phyloP scores from a whole-genome alignment of 2,888 invertebrate species.

The Trachelus stipa region DNA sequence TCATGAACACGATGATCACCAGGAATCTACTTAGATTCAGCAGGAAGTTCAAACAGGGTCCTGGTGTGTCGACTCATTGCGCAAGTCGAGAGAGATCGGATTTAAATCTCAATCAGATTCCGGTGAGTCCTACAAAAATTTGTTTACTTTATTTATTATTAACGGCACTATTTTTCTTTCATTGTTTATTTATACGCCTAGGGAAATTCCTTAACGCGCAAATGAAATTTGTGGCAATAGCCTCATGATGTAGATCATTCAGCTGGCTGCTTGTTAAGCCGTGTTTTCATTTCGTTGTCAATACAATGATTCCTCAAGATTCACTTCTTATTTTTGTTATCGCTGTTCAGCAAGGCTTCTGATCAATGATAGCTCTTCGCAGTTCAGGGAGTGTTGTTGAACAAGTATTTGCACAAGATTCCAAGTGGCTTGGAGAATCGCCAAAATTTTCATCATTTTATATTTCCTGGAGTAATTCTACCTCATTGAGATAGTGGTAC shows the following conservation, averaged over 20 bases:
- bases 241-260: no score
- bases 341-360: not conserved
- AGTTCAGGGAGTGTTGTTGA: not conserved
- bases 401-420: not conserved
- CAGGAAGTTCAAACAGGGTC: slow-evolving; percentile 62
- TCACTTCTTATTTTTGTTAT: not conserved
- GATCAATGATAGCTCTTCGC: not conserved
- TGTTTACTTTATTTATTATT: no score
- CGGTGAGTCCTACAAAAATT: slow-evolving; percentile 55
- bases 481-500: not conserved
- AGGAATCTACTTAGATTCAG: slow-evolving; percentile 68
- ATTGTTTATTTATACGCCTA: no score
- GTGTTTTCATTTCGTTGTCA: no score
- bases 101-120: slow-evolving; percentile 65
- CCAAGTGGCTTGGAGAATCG: not conserved
- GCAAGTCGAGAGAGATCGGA: slow-evolving; percentile 50
- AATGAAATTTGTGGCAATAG: no score
- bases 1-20: slow-evolving; percentile 75
- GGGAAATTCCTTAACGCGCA: no score
- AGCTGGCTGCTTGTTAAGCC: no score
- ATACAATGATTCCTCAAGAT: not conserved
- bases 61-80: slow-evolving; percentile 38
- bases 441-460: not conserved
- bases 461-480: not conserved
- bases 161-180: no score